phyloP scores from a whole-genome alignment of 1,140 invertebrate species.

The Melipona quadrifasciata region DNA sequence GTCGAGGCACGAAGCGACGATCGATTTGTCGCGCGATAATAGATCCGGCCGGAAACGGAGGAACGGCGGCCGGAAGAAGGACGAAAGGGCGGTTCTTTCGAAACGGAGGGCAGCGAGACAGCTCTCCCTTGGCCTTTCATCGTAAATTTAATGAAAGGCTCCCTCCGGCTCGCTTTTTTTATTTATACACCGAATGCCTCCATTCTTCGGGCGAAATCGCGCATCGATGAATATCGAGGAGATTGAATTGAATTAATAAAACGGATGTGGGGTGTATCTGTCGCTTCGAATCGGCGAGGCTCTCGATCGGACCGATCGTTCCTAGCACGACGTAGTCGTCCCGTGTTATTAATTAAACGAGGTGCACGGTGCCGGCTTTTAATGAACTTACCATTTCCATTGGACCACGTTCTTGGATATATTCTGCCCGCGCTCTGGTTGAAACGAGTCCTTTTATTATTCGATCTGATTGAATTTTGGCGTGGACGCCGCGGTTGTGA shows the following conservation, averaged over 20 bases:
- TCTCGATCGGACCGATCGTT: too few relatives aligned
- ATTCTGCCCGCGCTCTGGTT: neutral
- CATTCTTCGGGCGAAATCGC: conserved; percentile 23
- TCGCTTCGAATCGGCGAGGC: neutral
- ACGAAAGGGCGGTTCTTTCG: neutral
- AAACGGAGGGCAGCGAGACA: neutral
- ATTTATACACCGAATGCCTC: conserved; percentile 36
- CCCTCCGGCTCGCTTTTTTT: neutral
- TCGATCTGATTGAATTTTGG: neutral
- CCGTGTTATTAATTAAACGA: conserved; percentile 28
- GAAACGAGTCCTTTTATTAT: neutral
- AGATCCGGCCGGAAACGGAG: neutral
- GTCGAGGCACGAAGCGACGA: neutral
- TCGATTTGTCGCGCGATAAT: conserved; percentile 23
- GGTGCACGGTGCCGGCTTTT: neutral
- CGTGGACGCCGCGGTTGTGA: neutral
- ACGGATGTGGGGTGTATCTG: conserved; percentile 26
- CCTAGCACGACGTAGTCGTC: neutral
- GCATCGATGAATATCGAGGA: conserved; percentile 31
- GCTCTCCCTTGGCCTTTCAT: conserved; percentile 13
- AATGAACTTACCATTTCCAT: conserved; percentile 19
- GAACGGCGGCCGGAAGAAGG: neutral
- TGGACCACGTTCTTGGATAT: neutral
- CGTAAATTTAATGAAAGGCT: conserved; percentile 31
- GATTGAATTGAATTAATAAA: conserved; percentile 44